Percentiles rank a stretch among this genome's conserved stretches.
Conservation (phyloP, 35 echinoderm and acorn worm genomes). For the Apostichopus parvimensis region DNA sequence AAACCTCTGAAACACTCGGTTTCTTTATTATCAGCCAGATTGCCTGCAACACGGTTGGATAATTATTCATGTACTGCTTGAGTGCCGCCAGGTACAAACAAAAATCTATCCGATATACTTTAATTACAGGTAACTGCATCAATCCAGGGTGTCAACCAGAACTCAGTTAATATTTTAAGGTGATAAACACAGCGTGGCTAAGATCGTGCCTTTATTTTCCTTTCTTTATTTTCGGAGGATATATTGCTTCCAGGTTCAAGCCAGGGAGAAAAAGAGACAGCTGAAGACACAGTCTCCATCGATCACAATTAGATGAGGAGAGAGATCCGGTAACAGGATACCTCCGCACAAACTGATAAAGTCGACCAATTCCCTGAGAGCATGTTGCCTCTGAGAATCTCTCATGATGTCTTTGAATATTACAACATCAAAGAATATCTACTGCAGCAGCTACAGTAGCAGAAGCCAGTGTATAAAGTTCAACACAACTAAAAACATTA, state of each 20-base stretch:
- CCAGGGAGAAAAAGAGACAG: constrained; percentile 1
- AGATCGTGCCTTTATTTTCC: not conserved
- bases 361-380: not conserved
- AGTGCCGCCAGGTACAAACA: not conserved
- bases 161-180: not conserved
- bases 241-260: constrained; percentile 5
- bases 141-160: not conserved
- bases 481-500: too few relatives aligned
- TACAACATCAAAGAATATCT: not conserved
- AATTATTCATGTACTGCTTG: not conserved
- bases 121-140: constrained; percentile 22
- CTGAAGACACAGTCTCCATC: constrained; percentile 14
- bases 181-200: not conserved
- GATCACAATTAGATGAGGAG: constrained; percentile 39
- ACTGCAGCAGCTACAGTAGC: too few relatives aligned
- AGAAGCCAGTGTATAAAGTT: too few relatives aligned
- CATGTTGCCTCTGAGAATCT: not conserved
- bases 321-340: constrained; percentile 20
- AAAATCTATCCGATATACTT: not conserved
- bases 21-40: too few relatives aligned
- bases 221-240: constrained; percentile 15
- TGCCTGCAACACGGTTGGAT: too few relatives aligned
- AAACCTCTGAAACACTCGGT: too few relatives aligned
- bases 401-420: not conserved
- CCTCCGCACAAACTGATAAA: not conserved